Evolutionary conservation across 2,797 vertebrate species (phyloP), one percentile per base, ranked within the genome.

Genomic region (Takifugu ocellatus): DNA sequence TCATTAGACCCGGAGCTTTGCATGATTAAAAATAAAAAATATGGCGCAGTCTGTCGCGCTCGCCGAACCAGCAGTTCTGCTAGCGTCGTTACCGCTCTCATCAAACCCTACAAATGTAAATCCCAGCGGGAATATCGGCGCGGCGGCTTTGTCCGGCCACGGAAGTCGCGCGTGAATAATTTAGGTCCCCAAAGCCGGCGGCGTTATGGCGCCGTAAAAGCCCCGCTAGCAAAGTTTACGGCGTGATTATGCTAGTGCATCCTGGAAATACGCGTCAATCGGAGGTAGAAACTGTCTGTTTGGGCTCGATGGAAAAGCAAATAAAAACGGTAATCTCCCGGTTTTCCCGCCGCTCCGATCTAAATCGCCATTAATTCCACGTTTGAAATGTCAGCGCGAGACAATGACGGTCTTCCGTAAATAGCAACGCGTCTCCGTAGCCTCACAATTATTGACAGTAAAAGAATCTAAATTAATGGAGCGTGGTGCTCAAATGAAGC

Each of bases 11-110:
- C 72, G 5, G 66, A 71, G 78, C 77, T 86, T 82, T 80, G 79
- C 79, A 70, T 88, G 85, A 91, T 92, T 91, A 90, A 84, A 88
- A 87, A 78, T 80, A 78, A 89, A 90, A 89, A 85, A 87, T 86
- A 87, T 51, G 57, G 73, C 64, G 78, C 81, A 75, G 76, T 75
- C 86, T 90, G 86, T 81, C 68, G 78, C 63, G 69, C 65, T 62
- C 77, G 79, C 84, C 75, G 48, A 82, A 77, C 60, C 83, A 83
- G 83, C 77, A 75, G 74, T 84, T 82, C 74, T 67, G 56, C 68
- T 63, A 56, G 66, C 68, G 65, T 78, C 75, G 81, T 88, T 87
- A 85, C 79, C 75, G 78, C 77, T 62, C 63, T 74, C 79, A 77
- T 88, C 82, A 87, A 84, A 83, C 66, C 81, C 73, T 49, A 73